Evolutionary conservation across 2,888 invertebrate genomes (phyloP).

Genomic region (Molorchus minor): DNA sequence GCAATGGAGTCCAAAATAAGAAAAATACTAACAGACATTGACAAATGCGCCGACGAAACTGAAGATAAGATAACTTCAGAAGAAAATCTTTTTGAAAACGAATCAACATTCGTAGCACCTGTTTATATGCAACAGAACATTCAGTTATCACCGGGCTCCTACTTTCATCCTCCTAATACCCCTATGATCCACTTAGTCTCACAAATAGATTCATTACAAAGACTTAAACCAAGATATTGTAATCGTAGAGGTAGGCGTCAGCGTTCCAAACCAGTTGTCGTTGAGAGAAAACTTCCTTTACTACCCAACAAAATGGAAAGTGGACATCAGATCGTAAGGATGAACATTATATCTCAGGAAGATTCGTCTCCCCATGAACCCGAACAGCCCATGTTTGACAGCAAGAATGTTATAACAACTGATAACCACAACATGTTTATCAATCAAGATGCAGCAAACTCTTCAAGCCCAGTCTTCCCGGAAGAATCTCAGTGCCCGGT

Average conservation of each 20-base stretch:
- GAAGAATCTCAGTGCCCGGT: slow-evolving; percentile 13
- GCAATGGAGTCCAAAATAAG: slow-evolving; percentile 39
- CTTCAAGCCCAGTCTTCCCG: slow-evolving; percentile 15
- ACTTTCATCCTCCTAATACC: slow-evolving; percentile 27
- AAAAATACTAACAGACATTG: slow-evolving; percentile 38
- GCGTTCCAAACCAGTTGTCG: slow-evolving; percentile 72
- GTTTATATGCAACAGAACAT: slow-evolving; percentile 38
- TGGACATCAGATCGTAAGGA: slow-evolving; percentile 63
- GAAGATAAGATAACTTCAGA: slow-evolving; percentile 32
- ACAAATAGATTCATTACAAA: slow-evolving; percentile 54
- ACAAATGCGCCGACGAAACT: slow-evolving; percentile 33
- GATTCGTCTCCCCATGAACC: slow-evolving; percentile 18
- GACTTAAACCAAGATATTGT: slow-evolving; percentile 58
- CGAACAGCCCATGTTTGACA: slow-evolving; percentile 13
- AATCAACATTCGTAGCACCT: slow-evolving; percentile 27
- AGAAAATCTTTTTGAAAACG: slow-evolving; percentile 35
- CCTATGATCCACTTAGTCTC: slow-evolving; percentile 32
- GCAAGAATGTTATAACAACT: slow-evolving; percentile 3
- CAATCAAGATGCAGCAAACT: slow-evolving; percentile 5
- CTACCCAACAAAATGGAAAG: slow-evolving; percentile 67
- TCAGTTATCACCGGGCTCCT: slow-evolving; percentile 19
- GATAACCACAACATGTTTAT: slow-evolving; percentile 12
- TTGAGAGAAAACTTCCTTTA: slow-evolving; percentile 77
- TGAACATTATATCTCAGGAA: slow-evolving; percentile 60
- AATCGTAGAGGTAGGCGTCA: slow-evolving; percentile 61